phyloP scores from a whole-genome alignment of 2,797 vertebrate genomes.

The Petrocephalus schoutedeni region DNA sequence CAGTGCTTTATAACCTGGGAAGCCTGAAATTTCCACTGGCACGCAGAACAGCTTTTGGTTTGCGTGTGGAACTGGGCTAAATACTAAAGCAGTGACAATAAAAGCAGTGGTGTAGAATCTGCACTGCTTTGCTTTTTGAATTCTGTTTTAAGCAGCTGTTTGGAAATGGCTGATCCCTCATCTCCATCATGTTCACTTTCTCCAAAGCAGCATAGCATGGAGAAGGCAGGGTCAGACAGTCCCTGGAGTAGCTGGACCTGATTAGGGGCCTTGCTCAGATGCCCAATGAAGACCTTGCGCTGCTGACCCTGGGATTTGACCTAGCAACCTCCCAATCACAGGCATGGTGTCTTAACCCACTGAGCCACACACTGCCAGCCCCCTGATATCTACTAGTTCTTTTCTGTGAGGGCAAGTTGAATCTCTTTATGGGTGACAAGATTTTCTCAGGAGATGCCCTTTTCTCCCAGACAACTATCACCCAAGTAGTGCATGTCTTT shows the following conservation, averaged over 20 bases:
- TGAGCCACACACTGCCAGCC: neutral
- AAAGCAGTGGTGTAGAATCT: neutral
- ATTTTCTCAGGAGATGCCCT: neutral
- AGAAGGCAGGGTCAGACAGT: neutral
- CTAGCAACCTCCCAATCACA: neutral
- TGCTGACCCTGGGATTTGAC: neutral
- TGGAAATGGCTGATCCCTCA: neutral
- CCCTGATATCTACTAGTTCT: neutral
- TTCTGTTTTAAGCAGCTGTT: neutral
- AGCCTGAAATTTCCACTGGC: neutral
- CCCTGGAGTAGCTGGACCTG: neutral
- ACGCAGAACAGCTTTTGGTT: neutral
- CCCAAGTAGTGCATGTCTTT: neutral
- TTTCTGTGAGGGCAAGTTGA: neutral
- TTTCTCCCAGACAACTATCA: neutral
- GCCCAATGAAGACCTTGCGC: too few relatives aligned
- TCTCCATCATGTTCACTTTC: neutral
- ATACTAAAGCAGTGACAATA: neutral
- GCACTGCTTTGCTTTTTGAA: neutral
- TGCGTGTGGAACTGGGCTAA: neutral
- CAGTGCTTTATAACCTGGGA: neutral
- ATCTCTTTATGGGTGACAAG: neutral
- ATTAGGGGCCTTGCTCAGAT: neutral
- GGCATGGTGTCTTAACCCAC: neutral
- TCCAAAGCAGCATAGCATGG: neutral